These are phyloP conservation scores for Rhynchotus rufescens DNA, from an alignment of 2,797 vertebrate genomes.

Conservation along the genomic window DNA sequence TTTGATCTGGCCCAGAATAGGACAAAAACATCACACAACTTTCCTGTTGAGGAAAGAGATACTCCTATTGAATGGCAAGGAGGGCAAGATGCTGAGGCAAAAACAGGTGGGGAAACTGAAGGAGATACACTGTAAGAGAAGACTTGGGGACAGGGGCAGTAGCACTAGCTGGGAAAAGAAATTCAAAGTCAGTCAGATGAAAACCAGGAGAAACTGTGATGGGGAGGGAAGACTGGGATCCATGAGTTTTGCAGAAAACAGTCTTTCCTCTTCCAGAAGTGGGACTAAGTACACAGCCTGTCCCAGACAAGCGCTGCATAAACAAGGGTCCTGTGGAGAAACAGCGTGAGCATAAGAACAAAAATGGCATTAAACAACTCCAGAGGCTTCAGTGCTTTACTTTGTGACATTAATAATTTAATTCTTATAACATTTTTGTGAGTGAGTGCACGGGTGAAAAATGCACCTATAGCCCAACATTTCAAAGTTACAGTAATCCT, in stretches of 20 bases:
- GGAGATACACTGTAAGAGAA: not conserved
- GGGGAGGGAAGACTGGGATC: not conserved
- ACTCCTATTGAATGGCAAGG: not conserved
- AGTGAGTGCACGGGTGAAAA: not conserved
- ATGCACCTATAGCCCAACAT: not conserved
- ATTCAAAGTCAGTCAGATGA: not conserved
- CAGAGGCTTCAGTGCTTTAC: not conserved
- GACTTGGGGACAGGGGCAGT: not conserved
- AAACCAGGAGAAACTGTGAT: not conserved
- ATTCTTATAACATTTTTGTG: not conserved
- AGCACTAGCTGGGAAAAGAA: not conserved
- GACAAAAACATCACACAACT: not conserved
- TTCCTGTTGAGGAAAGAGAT: not conserved
- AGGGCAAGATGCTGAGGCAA: not conserved
- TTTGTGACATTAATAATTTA: not conserved
- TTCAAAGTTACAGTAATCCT: not conserved
- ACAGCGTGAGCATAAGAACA: not conserved
- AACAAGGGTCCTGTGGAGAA: not conserved
- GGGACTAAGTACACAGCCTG: not conserved
- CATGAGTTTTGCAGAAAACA: not conserved
- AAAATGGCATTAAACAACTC: not conserved
- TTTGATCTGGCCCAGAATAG: not conserved
- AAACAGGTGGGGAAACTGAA: not conserved
- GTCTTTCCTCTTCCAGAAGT: not conserved
- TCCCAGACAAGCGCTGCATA: not conserved